phyloP scores from a whole-genome alignment of 2,113 vertebrate species.

The Oreocharis arfaki region DNA sequence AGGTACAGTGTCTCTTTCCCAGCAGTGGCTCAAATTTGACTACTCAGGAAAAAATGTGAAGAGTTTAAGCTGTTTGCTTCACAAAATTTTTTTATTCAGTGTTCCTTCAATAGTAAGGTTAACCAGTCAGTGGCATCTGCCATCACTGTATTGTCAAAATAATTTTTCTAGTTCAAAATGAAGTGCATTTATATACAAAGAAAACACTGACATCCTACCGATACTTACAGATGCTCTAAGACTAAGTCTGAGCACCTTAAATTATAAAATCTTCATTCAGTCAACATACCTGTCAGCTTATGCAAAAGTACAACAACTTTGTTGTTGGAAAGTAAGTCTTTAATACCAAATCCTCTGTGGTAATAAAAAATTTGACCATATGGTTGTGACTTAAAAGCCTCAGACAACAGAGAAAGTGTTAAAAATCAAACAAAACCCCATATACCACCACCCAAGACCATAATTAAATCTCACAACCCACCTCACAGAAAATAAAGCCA shows the following conservation, averaged over 20 bases:
- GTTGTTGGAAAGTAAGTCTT: background rate
- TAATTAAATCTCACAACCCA: background rate
- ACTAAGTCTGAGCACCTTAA: background rate
- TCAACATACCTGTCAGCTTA: background rate
- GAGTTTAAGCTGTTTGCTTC: background rate
- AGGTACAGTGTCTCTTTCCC: background rate
- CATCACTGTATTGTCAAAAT: background rate
- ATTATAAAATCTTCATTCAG: background rate
- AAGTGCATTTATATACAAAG: background rate
- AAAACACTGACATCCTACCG: fast-evolving
- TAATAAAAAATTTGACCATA: background rate
- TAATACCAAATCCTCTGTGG: background rate
- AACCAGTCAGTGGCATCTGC: background rate
- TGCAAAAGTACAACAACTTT: background rate
- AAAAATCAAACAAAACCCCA: background rate
- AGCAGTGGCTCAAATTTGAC: background rate
- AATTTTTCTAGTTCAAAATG: background rate
- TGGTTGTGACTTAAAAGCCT: background rate
- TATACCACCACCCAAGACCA: background rate
- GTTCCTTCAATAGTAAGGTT: background rate
- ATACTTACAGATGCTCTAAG: background rate
- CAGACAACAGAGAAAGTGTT: background rate
- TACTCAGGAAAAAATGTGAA: background rate
- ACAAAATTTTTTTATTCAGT: background rate
- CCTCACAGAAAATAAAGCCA: background rate